phyloP scores from a whole-genome alignment of 2,888 invertebrate genomes.

The Pimpla rufipes region DNA sequence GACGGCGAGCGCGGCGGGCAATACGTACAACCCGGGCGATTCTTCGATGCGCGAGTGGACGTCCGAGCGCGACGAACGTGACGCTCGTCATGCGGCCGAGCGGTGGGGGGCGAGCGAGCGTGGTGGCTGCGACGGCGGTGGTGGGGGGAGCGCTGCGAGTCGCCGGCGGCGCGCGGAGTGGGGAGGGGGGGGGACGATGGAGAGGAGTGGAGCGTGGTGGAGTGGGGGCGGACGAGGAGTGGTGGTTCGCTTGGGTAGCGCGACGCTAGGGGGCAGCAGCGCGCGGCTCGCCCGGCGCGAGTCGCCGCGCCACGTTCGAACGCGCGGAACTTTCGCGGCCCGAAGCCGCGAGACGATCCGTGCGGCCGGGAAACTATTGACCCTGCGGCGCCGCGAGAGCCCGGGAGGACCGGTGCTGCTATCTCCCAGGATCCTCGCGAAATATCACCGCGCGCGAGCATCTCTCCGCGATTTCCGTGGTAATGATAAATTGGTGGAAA shows the following conservation, averaged over 20 bases:
- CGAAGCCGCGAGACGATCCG: constrained; percentile 12
- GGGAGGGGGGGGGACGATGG: constrained; percentile 42
- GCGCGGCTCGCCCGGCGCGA: constrained; percentile 69
- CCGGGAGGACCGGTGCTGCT: constrained; percentile 54
- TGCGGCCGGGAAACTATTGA: constrained; percentile 52
- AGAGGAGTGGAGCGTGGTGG: constrained; percentile 33
- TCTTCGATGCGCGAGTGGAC: constrained; percentile 65
- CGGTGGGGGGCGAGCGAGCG: constrained; percentile 46
- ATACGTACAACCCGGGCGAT: constrained; percentile 53
- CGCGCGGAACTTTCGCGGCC: constrained; percentile 28
- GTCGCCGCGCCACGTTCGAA: constrained; percentile 14
- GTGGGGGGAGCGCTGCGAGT: constrained; percentile 26
- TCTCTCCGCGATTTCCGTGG: constrained; percentile 53
- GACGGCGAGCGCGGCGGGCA: not conserved
- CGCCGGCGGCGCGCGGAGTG: constrained; percentile 44
- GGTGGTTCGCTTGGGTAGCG: constrained; percentile 14
- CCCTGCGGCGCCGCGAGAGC: constrained; percentile 20
- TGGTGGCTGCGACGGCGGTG: constrained; percentile 9
- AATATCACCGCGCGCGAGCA: constrained; percentile 12
- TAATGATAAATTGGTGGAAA: constrained; percentile 66
- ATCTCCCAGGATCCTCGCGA: constrained; percentile 56
- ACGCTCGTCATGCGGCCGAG: constrained; percentile 38
- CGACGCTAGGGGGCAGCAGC: constrained; percentile 78
- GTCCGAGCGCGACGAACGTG: constrained; percentile 59
- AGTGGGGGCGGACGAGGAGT: constrained; percentile 26